Evolutionary conservation across 2,888 invertebrate species (phyloP).

Genomic region (Sceliomorpha sp.): DNA sequence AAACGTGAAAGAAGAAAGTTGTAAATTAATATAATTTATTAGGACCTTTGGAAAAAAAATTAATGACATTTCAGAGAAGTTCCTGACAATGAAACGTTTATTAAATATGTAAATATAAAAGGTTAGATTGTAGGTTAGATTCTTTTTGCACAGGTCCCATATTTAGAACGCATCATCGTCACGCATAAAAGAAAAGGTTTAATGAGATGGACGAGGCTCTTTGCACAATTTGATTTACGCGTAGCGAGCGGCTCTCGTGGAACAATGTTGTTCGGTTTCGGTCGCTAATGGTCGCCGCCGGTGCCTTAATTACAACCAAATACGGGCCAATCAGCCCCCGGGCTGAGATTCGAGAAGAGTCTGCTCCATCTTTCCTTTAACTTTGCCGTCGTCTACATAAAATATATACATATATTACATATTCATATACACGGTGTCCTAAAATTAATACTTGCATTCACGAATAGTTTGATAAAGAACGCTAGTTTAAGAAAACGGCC

Average conservation of each 20-base stretch:
- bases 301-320: slow-evolving; percentile 73
- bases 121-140: slow-evolving; percentile 11
- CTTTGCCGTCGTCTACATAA: slow-evolving; percentile 45
- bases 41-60: slow-evolving; percentile 2
- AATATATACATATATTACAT: slow-evolving; percentile 51
- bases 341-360: slow-evolving; percentile 54
- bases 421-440: slow-evolving; percentile 45
- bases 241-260: slow-evolving; percentile 57
- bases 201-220: slow-evolving; percentile 49
- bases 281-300: slow-evolving; percentile 69
- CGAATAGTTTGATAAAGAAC: slow-evolving; percentile 35
- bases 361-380: slow-evolving; percentile 55
- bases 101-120: slow-evolving; percentile 36
- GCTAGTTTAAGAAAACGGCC: too few species aligned
- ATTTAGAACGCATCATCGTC: slow-evolving; percentile 35
- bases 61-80: slow-evolving; percentile 25
- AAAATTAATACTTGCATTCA: slow-evolving; percentile 41
- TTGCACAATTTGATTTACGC: slow-evolving; percentile 65
- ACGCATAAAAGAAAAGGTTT: slow-evolving; percentile 23
- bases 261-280: slow-evolving; percentile 71
- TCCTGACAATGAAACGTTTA: slow-evolving; percentile 27
- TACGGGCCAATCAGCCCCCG: slow-evolving; percentile 69
- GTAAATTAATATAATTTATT: slow-evolving; percentile 23
- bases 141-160: slow-evolving; percentile 28
- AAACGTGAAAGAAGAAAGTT: background rate